Evolutionary conservation across 2,888 invertebrate genomes (phyloP).

Genomic region (Apamea anceps): DNA sequence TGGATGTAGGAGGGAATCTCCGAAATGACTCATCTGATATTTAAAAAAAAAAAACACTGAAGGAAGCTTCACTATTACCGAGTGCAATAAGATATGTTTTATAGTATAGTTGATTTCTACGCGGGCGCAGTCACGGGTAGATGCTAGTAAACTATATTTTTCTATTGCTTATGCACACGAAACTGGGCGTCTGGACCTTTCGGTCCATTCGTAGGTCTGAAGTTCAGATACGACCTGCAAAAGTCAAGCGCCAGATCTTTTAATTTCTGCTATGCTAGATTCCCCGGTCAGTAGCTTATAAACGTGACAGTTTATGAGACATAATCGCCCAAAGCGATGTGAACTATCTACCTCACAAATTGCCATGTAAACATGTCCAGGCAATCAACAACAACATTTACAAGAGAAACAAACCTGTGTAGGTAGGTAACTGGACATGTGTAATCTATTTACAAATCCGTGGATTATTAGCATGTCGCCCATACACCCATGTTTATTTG

Average conservation of each 20-base stretch:
- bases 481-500: conserved; percentile 57
- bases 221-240: neutral
- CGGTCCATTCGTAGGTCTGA: neutral
- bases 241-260: neutral
- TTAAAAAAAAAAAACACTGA: too few relatives aligned
- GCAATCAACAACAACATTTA: conserved; percentile 39
- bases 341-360: conserved; percentile 26
- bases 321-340: neutral
- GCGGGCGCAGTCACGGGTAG: too few relatives aligned
- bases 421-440: conserved; percentile 32
- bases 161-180: too few relatives aligned
- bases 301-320: neutral
- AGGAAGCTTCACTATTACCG: too few relatives aligned
- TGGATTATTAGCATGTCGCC: conserved; percentile 50
- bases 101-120: too few relatives aligned
- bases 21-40: too few relatives aligned
- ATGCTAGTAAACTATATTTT: too few relatives aligned
- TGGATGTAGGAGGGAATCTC: too few relatives aligned
- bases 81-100: too few relatives aligned
- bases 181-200: too few relatives aligned
- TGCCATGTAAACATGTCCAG: conserved; percentile 38
- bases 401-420: conserved; percentile 28
- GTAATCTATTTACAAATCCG: conserved; percentile 60
- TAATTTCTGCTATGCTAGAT: neutral
- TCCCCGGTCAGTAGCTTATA: neutral